Evolutionary conservation across 2,888 invertebrate species (phyloP).

Genomic region (Drepana falcataria): DNA sequence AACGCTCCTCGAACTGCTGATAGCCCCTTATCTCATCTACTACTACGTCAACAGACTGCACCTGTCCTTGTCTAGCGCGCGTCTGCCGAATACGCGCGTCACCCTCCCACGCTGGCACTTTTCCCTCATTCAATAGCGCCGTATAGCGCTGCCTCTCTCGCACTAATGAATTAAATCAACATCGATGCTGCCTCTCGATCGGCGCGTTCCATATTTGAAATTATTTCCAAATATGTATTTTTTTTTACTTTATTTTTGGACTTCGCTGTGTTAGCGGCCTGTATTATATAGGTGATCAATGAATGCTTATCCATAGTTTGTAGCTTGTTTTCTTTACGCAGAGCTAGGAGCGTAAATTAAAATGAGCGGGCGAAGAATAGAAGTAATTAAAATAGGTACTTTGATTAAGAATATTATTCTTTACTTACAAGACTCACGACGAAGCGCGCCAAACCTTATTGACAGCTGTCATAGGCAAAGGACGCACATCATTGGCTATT

Average conservation of each 20-base stretch:
- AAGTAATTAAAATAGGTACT: too few relatives aligned
- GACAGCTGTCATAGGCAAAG: too few relatives aligned
- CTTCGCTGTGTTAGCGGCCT: too few relatives aligned
- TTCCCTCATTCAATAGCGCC: slow-evolving; percentile 39
- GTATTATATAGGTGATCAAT: too few relatives aligned
- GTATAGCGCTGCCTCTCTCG: slow-evolving; percentile 38
- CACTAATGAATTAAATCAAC: slow-evolving; percentile 79
- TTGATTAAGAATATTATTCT: too few relatives aligned
- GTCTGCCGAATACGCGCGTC: slow-evolving; percentile 26
- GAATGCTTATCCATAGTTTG: too few relatives aligned
- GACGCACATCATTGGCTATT: too few relatives aligned
- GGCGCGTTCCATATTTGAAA: slow-evolving; percentile 59
- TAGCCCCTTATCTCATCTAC: slow-evolving; percentile 77
- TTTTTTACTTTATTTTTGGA: not conserved
- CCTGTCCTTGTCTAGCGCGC: slow-evolving; percentile 43
- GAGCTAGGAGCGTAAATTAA: too few relatives aligned
- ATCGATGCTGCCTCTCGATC: slow-evolving; percentile 69
- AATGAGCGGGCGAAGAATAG: too few relatives aligned
- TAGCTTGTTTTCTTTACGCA: too few relatives aligned
- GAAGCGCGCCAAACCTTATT: too few relatives aligned
- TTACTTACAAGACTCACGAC: too few relatives aligned
- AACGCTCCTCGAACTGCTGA: slow-evolving; percentile 61
- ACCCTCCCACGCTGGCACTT: slow-evolving; percentile 38
- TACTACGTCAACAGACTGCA: slow-evolving; percentile 71
- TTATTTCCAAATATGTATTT: slow-evolving; percentile 46